Evolutionary conservation across 2,888 invertebrate species (phyloP).

Genomic region (Volucella bombylans): DNA sequence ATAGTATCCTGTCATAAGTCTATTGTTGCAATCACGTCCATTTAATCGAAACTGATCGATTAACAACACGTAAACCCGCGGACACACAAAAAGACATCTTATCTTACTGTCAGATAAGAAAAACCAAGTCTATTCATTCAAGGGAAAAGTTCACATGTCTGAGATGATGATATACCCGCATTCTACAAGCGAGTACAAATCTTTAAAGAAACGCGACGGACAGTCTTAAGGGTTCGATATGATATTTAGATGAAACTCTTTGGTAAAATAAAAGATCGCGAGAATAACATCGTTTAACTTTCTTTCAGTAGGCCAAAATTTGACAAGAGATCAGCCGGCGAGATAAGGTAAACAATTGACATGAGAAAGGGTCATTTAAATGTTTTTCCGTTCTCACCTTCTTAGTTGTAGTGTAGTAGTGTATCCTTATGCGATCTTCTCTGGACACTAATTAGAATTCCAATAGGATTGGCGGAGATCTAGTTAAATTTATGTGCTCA

Average conservation of each 20-base stretch:
- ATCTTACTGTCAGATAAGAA: conserved; percentile 25
- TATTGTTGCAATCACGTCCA: conserved; percentile 72
- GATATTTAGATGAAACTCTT: conserved; percentile 11
- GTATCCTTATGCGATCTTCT: conserved; percentile 55
- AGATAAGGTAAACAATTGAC: conserved; percentile 24
- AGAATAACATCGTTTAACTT: conserved; percentile 23
- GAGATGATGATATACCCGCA: conserved; percentile 48
- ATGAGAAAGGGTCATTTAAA: conserved; percentile 58
- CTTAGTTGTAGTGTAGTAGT: conserved; percentile 27
- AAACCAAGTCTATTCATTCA: conserved; percentile 11
- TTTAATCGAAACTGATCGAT: conserved; percentile 73
- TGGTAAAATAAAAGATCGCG: conserved; percentile 23
- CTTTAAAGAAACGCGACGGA: conserved; percentile 45
- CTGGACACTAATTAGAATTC: conserved; percentile 38
- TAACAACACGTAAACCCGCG: conserved; percentile 60
- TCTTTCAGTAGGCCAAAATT: conserved; percentile 11
- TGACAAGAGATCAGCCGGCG: conserved; percentile 24
- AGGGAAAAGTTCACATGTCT: conserved; percentile 53
- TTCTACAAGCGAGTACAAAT: conserved; percentile 11
- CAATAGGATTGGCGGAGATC: conserved; percentile 7
- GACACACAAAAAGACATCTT: conserved; percentile 58
- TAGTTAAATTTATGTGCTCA: conserved; percentile 20
- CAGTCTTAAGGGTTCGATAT: conserved; percentile 59
- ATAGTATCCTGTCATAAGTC: conserved; percentile 54
- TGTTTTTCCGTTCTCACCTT: conserved; percentile 58